A percentile compares a stretch with the other conserved stretches of the same genome.
These are phyloP conservation scores for Daboia siamensis DNA, from an alignment of 2,113 vertebrate species.

Conservation along the genomic window DNA sequence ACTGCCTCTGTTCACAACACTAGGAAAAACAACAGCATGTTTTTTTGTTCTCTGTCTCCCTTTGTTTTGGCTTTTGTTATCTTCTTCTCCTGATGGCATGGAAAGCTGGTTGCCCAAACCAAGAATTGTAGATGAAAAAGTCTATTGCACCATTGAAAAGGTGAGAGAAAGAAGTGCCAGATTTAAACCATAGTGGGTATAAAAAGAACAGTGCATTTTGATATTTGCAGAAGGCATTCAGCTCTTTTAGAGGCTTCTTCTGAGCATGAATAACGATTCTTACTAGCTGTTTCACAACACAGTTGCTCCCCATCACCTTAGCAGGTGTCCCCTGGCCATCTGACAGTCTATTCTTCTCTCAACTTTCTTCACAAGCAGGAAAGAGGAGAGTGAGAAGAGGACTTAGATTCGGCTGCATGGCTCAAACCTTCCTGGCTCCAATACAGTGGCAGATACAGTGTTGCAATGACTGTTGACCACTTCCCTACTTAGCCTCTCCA, in stretches of 20 bases:
- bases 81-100: not conserved
- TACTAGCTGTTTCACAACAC: not conserved
- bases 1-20: not conserved
- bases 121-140: not conserved
- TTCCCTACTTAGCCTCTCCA: not conserved
- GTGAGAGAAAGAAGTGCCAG: not conserved
- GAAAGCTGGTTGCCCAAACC: not conserved
- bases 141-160: not conserved
- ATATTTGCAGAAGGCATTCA: not conserved
- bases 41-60: not conserved
- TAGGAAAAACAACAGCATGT: not conserved
- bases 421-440: not conserved
- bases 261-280: not conserved
- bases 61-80: not conserved
- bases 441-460: not conserved
- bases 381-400: not conserved
- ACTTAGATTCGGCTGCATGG: not conserved
- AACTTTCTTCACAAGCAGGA: not conserved
- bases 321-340: not conserved
- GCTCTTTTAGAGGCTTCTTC: not conserved
- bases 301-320: not conserved
- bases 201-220: not conserved
- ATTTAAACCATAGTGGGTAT: not conserved
- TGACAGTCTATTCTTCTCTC: not conserved
- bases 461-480: not conserved